Evolutionary conservation across 2,113 vertebrate genomes (phyloP), one percentile per base, ranked within the genome.

Genomic region (Hoplias malabaricus): DNA sequence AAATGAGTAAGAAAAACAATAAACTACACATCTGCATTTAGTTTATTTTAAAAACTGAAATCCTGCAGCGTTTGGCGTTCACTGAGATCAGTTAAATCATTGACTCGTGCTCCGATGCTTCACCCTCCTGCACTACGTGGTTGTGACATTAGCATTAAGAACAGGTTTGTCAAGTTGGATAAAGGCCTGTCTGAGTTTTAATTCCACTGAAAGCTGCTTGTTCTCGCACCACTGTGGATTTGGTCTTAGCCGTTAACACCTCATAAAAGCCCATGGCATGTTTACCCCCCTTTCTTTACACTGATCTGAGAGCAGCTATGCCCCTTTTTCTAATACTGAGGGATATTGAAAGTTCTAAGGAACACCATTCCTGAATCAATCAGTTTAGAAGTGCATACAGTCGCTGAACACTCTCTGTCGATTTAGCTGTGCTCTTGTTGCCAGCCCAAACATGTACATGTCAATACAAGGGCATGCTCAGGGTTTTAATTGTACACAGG

Each of bases 81-180:
- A n/a, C n/a, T n/a, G n/a, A n/a, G n/a, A n/a, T n/a, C n/a, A n/a
- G n/a, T n/a, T n/a, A n/a, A n/a, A n/a, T n/a, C n/a, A n/a, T n/a
- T n/a, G n/a, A n/a, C n/a, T n/a, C n/a, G n/a, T n/a, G n/a, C n/a
- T n/a, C n/a, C n/a, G n/a, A n/a, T n/a, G n/a, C n/a, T 38, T 48
- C 16, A 31, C 38, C 27, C 19, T 21, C 34, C 57, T 31, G 48
- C 74, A 69, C 48, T 33, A 36, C 82, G 48, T 84, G 70, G 83
- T 87, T 79, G 78, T 76, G 50, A 27, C 31, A 27, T 62, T 54
- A 73, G 48, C 40, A 56, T 69, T 34, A 65, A 27, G 65, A 86
- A 81, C 89, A 70, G 86, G 90, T 84, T 89, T 50, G 75, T 69
- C 83, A 31, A 71, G 87, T 79, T 82, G 25, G 34, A 72, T 27